Evolutionary conservation across 2,888 invertebrate genomes (phyloP).

Genomic region (Chymomyza fuscimana): DNA sequence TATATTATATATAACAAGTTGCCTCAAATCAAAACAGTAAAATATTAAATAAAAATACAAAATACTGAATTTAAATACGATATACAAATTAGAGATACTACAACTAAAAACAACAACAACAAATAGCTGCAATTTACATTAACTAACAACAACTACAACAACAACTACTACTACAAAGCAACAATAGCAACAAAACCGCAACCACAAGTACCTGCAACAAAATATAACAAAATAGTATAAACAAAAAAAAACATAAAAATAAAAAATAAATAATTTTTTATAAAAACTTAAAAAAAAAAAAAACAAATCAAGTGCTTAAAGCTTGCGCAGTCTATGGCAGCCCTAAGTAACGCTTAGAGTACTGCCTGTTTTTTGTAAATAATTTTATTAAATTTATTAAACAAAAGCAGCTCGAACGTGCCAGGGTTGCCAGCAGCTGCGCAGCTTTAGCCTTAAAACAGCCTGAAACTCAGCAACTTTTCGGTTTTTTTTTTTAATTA

Average conservation of each 20-base stretch:
- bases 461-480: conserved; percentile 1
- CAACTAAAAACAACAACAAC: conserved; percentile 12
- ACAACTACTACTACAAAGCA: conserved; percentile 62
- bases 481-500: conserved; percentile 10
- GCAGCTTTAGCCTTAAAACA: background rate
- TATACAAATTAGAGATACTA: conserved; percentile 22
- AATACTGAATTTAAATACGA: conserved; percentile 48
- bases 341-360: conserved; percentile 13
- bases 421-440: background rate
- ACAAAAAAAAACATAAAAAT: conserved; percentile 45
- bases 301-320: conserved; percentile 16
- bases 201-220: conserved; percentile 80
- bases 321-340: background rate
- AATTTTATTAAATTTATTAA: conserved; percentile 73
- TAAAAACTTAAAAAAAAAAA: conserved; percentile 32
- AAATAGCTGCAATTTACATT: conserved; percentile 48
- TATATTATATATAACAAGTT: conserved; percentile 42
- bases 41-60: conserved; percentile 34
- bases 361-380: conserved; percentile 63
- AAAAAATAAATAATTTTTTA: conserved; percentile 29
- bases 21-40: conserved; percentile 52
- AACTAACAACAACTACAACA: conserved; percentile 34
- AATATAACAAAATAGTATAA: conserved; percentile 67
- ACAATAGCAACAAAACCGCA: conserved; percentile 75
- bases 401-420: conserved; percentile 19